Base-by-base conservation (phyloP, 1,140 invertebrate species). In the Zaprionus ghesquierei region DNA sequence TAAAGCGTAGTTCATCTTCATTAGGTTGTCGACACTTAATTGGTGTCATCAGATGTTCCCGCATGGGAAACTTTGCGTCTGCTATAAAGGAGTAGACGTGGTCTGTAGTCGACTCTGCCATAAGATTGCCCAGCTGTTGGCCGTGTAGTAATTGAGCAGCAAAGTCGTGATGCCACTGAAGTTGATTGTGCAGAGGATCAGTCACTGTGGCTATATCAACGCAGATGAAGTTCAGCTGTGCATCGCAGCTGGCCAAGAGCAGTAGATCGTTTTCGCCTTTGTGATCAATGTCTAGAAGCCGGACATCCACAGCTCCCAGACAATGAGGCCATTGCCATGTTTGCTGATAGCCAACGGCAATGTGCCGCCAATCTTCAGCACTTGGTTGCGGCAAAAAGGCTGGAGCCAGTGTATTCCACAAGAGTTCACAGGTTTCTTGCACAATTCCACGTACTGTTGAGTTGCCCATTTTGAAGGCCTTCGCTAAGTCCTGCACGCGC, bases 391-490 rank as follows among this genome's bases (percentile, higher is more conserved):
- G n/a, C 29, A 72, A 6, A 54, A 55, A 72, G 4, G 35, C 49
- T 15, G 27, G 27, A 6, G 23, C 12, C 5, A 72, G 12, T 23
- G 15, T 29, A 3, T 35, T 49, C 49, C 62, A 66, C 0, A 66
- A 54, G 0, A 72, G 12, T 29, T 72, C 62, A 15, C 55, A 44
- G 10, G 49, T 66, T 12, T 72, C 10, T 33, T 33, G 31, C 31
- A 31, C 54, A 53, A 66, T 66, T 9, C 18, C n/a, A 41, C 55
- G 69, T 35, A 60, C 62, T 5, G 62, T 66, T 6, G 62, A 59
- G n/a, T 46, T 50, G 8, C 62, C 54, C 69, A 72, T 66, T 59
- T 66, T 59, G 3, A 54, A 66, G 1, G 10, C 29, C 12, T 10
- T 31, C 29, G 29, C 10, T 10, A 31, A 31, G 29, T 12, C 29